These are phyloP conservation scores for Condylostylus longicornis DNA, from an alignment of 1,140 invertebrate genomes.

Conservation along the genomic window DNA sequence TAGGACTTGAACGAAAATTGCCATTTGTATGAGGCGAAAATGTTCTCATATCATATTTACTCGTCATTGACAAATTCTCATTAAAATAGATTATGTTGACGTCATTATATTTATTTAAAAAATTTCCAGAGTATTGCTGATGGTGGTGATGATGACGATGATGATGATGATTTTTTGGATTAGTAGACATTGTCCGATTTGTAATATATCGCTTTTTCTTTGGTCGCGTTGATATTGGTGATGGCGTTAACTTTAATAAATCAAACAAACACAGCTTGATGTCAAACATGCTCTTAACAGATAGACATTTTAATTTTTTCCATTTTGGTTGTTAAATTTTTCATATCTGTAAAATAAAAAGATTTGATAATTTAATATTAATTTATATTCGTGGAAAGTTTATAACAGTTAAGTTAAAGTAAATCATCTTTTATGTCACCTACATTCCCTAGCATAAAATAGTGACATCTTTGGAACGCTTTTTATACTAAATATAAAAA, in stretches of 20 bases:
- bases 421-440: no score
- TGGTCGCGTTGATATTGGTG: slow-evolving; percentile 3
- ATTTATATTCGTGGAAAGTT: background rate
- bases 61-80: slow-evolving; percentile 30
- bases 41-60: slow-evolving; percentile 19
- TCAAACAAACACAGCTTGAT: slow-evolving; percentile 28
- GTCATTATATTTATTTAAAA: slow-evolving; percentile 24
- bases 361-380: background rate
- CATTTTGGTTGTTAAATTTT: slow-evolving; percentile 2
- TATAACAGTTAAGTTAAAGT: background rate
- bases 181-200: slow-evolving; percentile 5
- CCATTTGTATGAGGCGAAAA: slow-evolving; percentile 11
- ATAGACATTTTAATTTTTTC: slow-evolving; percentile 1
- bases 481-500: no score
- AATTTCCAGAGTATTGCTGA: slow-evolving; percentile 25
- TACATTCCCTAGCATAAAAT: no score
- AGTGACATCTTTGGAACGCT: no score
- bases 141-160: slow-evolving; percentile 22
- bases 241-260: slow-evolving; percentile 10
- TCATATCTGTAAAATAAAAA: background rate
- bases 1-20: slow-evolving; percentile 20
- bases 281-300: slow-evolving; percentile 24
- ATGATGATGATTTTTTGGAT: slow-evolving; percentile 24
- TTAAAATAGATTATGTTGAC: slow-evolving; percentile 28
- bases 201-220: slow-evolving; percentile 8